Base-by-base conservation (phyloP, 2,888 invertebrate species). In the Cacoxenus indagator region DNA sequence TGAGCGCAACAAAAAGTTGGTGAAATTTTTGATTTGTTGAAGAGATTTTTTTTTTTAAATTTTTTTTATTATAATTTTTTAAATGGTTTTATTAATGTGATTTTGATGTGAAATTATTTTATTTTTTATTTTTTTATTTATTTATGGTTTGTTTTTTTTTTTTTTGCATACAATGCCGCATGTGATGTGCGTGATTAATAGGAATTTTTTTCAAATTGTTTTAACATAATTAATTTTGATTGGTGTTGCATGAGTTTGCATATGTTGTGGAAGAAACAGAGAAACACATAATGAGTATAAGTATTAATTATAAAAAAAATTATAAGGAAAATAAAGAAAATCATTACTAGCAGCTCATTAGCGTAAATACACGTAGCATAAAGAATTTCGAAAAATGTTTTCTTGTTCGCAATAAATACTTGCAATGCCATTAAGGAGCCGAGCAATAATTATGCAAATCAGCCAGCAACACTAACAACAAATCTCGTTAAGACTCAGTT, bases 1-100 rank as follows among this genome's bases (percentile, higher is more conserved):
- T 76, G 81, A 77, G 66, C 71, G 59, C 69, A 70, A 70, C 51
- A 22, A 51, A 62, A 69, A 69, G 69, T 27, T 54, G 51, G 8
- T 67, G 57, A 48, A 64, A 67, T 73, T 67, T 70, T 64, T 48
- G 57, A 46, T 69, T 71, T 67, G 59, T 70, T 75, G n/a, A n/a
- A n/a, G n/a, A n/a, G n/a, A n/a, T 70, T 69, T 55, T 67, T 70
- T 55, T 48, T 70, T 67, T 29, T 37, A n/a, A 24, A 46, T 68
- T 31, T 65, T 31, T 55, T 62, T 55, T 71, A 26, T 55, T 67
- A 51, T 66, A 31, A 67, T 70, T 70, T 57, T 55, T 72, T 69
- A n/a, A n/a, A n/a, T n/a, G n/a, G 54, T 65, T 70, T 55, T 71
- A 73, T 69, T 62, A 72, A 64, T 61, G 64, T 61, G 71, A 51